Evolutionary conservation across 2,113 vertebrate genomes (phyloP), one percentile per base, ranked within the genome.

Genomic region (Callospermophilus lateralis): DNA sequence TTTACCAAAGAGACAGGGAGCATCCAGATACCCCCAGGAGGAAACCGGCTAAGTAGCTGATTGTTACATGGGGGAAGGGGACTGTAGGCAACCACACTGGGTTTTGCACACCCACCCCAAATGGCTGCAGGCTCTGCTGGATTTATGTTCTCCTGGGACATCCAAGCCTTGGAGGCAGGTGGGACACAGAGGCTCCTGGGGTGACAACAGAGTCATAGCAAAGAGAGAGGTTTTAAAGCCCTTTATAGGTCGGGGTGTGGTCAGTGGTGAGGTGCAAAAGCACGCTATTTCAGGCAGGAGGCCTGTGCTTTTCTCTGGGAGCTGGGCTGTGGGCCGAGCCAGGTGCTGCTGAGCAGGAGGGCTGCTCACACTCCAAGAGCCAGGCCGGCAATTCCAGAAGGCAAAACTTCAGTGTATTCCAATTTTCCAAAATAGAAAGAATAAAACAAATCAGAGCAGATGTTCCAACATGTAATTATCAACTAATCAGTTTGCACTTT

Each of bases 391-490:
- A 73, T 92, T 97, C 97, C 97, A 97, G 97, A 97, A 87, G 81
- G 97, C 96, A 88, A 97, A 98, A 97, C 96, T 90, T 92, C 97
- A 24, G 86, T 28, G 28, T 24, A 89, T 97, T 97, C 96, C 96
- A 84, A 72, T 96, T 30, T 97, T 97, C 73, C 88, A 85, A 98
- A 98, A 97, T 70, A 97, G 97, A 98, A 98, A 98, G 92, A 96
- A 94, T 96, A 92, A 97, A 98, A 92, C 96, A 97, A 97, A 98
- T 85, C 97, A 94, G 89, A 97, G 96, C 98, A 98, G 98, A 97
- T 97, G 97, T 90, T 97, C 98, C 94, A 68, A 96, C 95, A 97
- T 90, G 97, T 98, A 97, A 98, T 98, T 98, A 98, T 97, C 70
- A 95, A 85, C 92, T 83, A 73, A 97, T 94, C 28, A 19, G 93